Conservation (phyloP, 2,797 vertebrate genomes). For the Jordanella pulchra region DNA sequence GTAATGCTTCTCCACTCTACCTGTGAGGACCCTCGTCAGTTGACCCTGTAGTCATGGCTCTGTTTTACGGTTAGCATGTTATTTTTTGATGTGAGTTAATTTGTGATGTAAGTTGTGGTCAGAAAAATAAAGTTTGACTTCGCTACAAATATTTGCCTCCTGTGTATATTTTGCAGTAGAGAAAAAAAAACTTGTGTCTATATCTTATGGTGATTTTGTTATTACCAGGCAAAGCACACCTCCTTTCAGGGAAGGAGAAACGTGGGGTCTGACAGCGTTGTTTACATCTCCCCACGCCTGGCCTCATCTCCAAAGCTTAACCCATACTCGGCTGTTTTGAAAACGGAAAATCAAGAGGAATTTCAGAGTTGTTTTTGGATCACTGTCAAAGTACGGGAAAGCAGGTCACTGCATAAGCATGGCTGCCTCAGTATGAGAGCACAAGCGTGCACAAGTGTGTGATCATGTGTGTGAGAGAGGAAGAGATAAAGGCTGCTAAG, state of each 20-base stretch:
- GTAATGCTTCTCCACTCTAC: no score
- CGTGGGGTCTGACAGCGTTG: constrained; percentile 61
- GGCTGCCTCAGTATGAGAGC: constrained; percentile 39
- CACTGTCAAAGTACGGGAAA: constrained; percentile 74
- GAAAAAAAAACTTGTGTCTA: constrained; percentile 11
- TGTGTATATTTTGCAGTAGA: no score
- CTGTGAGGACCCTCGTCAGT: no score
- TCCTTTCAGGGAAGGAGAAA: constrained; percentile 58
- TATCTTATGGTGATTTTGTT: constrained; percentile 34
- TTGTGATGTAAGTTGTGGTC: no score
- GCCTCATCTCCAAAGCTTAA: constrained; percentile 71
- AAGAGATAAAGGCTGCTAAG: constrained; percentile 44
- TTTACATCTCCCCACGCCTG: constrained; percentile 73
- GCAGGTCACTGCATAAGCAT: constrained; percentile 71
- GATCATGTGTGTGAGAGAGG: constrained; percentile 5
- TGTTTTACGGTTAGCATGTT: no score
- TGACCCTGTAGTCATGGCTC: no score
- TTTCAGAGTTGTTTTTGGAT: constrained; percentile 78
- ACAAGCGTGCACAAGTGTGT: neutral
- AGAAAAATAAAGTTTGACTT: no score
- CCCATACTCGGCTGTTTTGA: constrained; percentile 62
- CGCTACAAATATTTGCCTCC: no score
- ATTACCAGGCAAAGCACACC: constrained; percentile 34
- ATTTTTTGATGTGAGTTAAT: no score
- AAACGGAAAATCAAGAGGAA: constrained; percentile 74